Conservation (phyloP, 1,140 invertebrate species). For the Brachystomella parvula region DNA sequence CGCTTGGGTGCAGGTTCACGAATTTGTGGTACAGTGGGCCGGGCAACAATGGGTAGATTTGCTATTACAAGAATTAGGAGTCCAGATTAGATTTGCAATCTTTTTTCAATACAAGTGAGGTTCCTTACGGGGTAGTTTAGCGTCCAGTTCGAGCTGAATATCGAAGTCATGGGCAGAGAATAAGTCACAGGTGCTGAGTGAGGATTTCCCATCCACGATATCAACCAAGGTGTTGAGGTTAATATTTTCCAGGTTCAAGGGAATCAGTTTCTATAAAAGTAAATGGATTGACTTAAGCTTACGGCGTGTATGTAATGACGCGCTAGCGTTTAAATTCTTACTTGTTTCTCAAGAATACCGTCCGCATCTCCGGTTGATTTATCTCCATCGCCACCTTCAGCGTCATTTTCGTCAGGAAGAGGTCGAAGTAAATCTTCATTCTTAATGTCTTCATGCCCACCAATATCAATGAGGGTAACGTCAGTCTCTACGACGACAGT, state of each 20-base stretch:
- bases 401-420: not conserved
- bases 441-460: not conserved
- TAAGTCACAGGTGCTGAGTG: constrained; percentile 53
- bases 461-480: not conserved
- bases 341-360: too few relatives aligned
- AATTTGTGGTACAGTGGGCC: constrained; percentile 47
- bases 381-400: too few relatives aligned
- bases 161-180: constrained; percentile 95
- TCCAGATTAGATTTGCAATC: not conserved
- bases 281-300: too few relatives aligned
- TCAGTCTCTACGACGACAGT: not conserved
- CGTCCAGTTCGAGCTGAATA: constrained; percentile 85
- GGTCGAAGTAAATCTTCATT: not conserved
- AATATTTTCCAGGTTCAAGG: not conserved
- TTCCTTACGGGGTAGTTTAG: constrained; percentile 64
- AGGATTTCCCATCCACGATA: not conserved
- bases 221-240: not conserved
- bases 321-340: too few relatives aligned
- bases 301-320: too few relatives aligned
- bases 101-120: not conserved
- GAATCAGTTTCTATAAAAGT: not conserved
- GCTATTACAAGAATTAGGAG: constrained; percentile 16
- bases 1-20: constrained; percentile 73
- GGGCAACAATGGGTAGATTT: constrained; percentile 33
- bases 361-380: too few relatives aligned